Base-by-base conservation (phyloP, 2,113 vertebrate genomes). In the Vulpes ferrilata region DNA sequence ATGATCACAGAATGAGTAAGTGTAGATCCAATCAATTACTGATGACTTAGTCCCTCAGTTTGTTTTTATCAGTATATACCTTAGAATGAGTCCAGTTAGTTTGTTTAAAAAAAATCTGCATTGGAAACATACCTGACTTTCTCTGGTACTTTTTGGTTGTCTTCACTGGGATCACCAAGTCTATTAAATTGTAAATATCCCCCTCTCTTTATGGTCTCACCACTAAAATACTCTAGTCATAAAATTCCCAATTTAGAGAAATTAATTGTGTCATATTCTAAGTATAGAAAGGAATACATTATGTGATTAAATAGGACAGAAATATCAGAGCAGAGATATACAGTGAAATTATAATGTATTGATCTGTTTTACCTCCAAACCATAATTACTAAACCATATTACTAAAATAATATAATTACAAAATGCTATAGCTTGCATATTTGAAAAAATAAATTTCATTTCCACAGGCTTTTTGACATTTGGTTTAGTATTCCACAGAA, bases 101-200 rank as follows among this genome's bases (percentile, higher is more conserved):
- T 92, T 62, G 22, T 20, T 88, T 69, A 60, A 51, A 57, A 57
- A 64, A 60, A 43, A 53, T 38, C 22, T 51, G 1, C 87, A 59
- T 32, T 67, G 62, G 1, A 17, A 62, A 89, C 60, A 84, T 74
- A 92, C 32, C 51, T 57, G 69, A 76, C 53, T 83, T 79, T 95
- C 78, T 97, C 79, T 88, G 53, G 16, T 94, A 65, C 53, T 43
- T 32, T 11, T 80, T 88, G 88, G 71, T 71, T 93, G 0, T 74
- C 55, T 88, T 82, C 64, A 3, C 22, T 97, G 97, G 93, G 89
- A 81, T 96, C 92, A 92, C 62, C n/a, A 91, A 90, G 25, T 96
- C 32, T 90, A 35, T 93, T 48, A 53, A 97, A 95, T 89, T 69
- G 7, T 60, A 95, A 87, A 92, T 88, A 7, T 55, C 57, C 9